Percentiles rank a stretch among this genome's conserved stretches.
Conservation (phyloP, 2,888 invertebrate species). For the Apamea anceps region DNA sequence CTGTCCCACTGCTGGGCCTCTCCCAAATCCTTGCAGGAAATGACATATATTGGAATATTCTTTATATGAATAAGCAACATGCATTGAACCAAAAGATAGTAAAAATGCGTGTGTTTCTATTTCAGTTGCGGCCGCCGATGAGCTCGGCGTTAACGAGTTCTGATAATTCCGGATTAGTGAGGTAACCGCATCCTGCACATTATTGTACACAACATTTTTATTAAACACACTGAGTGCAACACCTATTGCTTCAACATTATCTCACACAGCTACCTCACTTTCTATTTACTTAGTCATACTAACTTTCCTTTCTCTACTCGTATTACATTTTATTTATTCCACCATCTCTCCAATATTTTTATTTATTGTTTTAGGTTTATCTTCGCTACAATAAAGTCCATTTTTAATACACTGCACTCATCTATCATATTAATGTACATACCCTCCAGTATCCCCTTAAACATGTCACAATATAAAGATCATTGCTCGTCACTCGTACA, state of each 20-base stretch:
- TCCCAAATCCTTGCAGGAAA: no score
- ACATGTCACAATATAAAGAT: conserved; percentile 78
- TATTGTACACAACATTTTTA: conserved; percentile 48
- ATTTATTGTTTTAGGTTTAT: conserved; percentile 89
- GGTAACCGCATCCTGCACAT: conserved; percentile 76
- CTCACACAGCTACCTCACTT: conserved; percentile 60
- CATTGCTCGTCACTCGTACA: conserved; percentile 73
- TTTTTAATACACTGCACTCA: conserved; percentile 79
- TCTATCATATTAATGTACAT: conserved; percentile 79
- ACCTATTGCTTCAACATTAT: conserved; percentile 62
- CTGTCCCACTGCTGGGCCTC: neutral
- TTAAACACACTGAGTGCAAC: conserved; percentile 53
- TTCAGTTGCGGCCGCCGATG: conserved; percentile 89
- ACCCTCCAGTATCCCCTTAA: conserved; percentile 75
- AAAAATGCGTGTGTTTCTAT: conserved; percentile 61
- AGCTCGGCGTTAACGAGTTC: conserved; percentile 87
- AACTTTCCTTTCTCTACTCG: conserved; percentile 52
- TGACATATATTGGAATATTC: no score
- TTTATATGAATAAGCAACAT: neutral
- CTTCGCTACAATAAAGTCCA: conserved; percentile 84
- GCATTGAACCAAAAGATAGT: conserved; percentile 1
- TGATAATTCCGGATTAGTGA: conserved; percentile 90
- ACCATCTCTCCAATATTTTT: conserved; percentile 64
- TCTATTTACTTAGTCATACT: conserved; percentile 54
- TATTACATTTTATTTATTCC: conserved; percentile 60